phyloP scores from a whole-genome alignment of 37 sponge, comb jelly and placozoan genomes.

The Haliclona indistincta region DNA sequence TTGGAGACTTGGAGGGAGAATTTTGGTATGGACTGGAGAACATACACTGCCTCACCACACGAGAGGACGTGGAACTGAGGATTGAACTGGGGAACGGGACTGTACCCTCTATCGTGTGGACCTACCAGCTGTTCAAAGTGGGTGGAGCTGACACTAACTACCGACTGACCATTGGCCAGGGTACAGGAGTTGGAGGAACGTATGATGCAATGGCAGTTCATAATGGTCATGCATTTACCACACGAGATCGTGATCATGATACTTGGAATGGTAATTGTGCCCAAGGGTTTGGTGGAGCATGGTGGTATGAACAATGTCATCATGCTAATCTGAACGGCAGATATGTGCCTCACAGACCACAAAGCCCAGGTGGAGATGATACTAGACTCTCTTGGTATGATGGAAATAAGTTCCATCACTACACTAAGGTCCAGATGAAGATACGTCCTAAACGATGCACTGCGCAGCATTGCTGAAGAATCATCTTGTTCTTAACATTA shows the following conservation, averaged over 20 bases:
- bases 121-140: slow-evolving; percentile 11
- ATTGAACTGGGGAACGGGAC: not conserved
- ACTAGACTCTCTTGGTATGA: too few relatives aligned
- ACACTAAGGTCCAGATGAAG: too few relatives aligned
- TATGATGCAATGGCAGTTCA: slow-evolving; percentile 13
- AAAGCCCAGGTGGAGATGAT: too few relatives aligned
- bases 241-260: slow-evolving; percentile 25
- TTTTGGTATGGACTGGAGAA: slow-evolving; percentile 31
- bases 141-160: slow-evolving; percentile 22
- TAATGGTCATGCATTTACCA: slow-evolving; percentile 20
- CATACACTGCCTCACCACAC: slow-evolving; percentile 28
- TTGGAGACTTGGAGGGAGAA: slow-evolving; percentile 27
- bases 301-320: slow-evolving; percentile 27
- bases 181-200: slow-evolving; percentile 1
- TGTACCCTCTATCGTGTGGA: not conserved
- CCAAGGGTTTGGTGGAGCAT: not conserved
- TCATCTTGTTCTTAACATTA: too few relatives aligned
- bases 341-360: too few relatives aligned
- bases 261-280: slow-evolving; percentile 5
- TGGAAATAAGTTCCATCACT: too few relatives aligned
- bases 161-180: slow-evolving; percentile 15
- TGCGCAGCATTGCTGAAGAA: too few relatives aligned
- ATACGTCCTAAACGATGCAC: too few relatives aligned
- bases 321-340: slow-evolving; percentile 26
- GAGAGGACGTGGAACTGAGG: not conserved